Evolutionary conservation across 2,113 vertebrate species (phyloP).

Genomic region (Trichechus manatus): DNA sequence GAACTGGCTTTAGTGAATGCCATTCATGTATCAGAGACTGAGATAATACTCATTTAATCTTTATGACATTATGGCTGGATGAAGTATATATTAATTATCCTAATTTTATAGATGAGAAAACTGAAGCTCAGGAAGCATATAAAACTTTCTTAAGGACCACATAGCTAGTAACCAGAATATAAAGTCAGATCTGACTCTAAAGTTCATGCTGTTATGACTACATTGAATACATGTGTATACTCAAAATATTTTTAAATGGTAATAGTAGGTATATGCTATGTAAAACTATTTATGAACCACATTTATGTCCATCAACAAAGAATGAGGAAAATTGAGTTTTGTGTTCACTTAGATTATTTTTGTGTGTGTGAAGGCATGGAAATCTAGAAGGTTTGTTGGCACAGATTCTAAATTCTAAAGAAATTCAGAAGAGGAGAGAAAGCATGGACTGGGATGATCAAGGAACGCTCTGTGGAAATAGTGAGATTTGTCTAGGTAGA

Average conservation of each 20-base stretch:
- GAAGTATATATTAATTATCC: constrained; percentile 38
- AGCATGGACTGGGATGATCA: constrained; percentile 18
- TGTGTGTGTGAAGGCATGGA: not conserved
- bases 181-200: constrained; percentile 42
- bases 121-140: constrained; percentile 49
- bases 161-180: not conserved
- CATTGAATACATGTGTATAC: not conserved
- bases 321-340: constrained; percentile 60
- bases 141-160: constrained; percentile 33
- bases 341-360: not conserved
- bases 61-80: not conserved
- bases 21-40: not conserved
- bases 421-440: constrained; percentile 45
- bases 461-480: constrained; percentile 3
- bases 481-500: not conserved
- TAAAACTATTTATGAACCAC: constrained; percentile 34
- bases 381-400: constrained; percentile 10
- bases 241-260: constrained; percentile 58
- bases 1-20: constrained; percentile 43
- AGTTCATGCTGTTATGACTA: constrained; percentile 8
- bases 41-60: constrained; percentile 37
- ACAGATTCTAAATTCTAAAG: constrained; percentile 41
- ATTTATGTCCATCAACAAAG: constrained; percentile 45
- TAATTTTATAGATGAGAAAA: constrained; percentile 53
- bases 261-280: not conserved